Conservation (phyloP, 2,888 invertebrate species). For the Ptycholaimellus sp. region DNA sequence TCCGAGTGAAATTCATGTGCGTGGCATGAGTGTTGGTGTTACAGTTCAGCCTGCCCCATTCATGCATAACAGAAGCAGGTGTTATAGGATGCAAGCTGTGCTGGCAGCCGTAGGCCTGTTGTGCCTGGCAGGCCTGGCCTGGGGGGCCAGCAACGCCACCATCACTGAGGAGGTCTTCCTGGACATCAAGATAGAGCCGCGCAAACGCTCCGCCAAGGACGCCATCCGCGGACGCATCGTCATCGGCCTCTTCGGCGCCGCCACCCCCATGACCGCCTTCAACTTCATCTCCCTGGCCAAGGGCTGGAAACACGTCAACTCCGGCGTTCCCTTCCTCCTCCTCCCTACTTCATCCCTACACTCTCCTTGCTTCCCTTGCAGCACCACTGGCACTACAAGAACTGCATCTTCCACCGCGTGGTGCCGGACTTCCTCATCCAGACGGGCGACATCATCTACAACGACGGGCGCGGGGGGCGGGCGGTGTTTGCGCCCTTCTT, state of each 20-base stretch:
- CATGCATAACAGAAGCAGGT: too few species aligned
- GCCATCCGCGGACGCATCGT: constrained; percentile 4
- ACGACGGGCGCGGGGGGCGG: constrained; percentile 26
- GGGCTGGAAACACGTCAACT: constrained; percentile 4
- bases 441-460: constrained; percentile 27
- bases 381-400: constrained; percentile 21
- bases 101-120: too few species aligned
- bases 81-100: too few species aligned
- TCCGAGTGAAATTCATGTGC: too few species aligned
- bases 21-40: too few species aligned
- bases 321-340: background rate
- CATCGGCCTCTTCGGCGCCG: constrained; percentile 5
- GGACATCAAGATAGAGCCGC: background rate
- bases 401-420: constrained; percentile 24
- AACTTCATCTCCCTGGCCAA: constrained; percentile 4
- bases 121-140: too few species aligned
- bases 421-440: constrained; percentile 28
- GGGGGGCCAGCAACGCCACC: constrained; percentile 2
- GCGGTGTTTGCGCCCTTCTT: constrained; percentile 25
- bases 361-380: background rate
- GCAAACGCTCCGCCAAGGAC: background rate
- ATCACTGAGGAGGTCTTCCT: constrained; percentile 3
- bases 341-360: background rate
- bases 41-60: too few species aligned
- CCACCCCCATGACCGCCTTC: constrained; percentile 4